phyloP scores from a whole-genome alignment of 2,888 invertebrate species.

The Mantis religiosa region DNA sequence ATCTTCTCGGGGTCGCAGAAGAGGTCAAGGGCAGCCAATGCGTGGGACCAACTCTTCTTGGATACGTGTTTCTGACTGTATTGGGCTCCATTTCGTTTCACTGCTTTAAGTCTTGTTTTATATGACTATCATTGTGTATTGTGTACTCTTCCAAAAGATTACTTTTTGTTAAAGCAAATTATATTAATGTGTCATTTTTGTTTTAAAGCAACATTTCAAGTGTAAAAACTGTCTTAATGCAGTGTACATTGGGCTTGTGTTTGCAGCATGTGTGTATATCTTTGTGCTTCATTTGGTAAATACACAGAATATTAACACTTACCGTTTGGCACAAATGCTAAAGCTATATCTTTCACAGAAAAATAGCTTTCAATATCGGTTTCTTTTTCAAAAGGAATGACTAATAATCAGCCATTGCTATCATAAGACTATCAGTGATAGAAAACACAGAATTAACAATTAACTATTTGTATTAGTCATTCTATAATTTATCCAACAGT shows the following conservation, averaged over 20 bases:
- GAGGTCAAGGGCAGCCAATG: conserved; percentile 20
- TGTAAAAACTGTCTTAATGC: neutral
- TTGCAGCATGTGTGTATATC: neutral
- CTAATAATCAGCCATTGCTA: neutral
- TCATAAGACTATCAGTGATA: neutral
- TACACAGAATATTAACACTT: neutral
- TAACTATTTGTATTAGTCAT: neutral
- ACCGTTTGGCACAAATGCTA: neutral
- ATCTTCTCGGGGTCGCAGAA: conserved; percentile 20
- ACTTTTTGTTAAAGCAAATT: neutral
- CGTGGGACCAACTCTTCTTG: neutral
- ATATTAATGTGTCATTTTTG: neutral
- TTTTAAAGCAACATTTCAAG: neutral
- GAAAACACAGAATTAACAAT: neutral
- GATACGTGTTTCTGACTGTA: neutral
- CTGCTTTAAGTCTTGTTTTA: neutral
- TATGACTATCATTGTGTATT: neutral
- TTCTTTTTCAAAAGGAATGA: neutral
- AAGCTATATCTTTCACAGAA: neutral
- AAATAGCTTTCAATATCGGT: neutral
- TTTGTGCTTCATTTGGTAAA: neutral
- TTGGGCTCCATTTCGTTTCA: neutral
- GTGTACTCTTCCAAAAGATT: neutral
- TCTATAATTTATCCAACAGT: neutral
- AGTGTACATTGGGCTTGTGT: neutral